A percentile compares a stretch with the other conserved stretches of the same genome.
Evolutionary conservation across 2,113 vertebrate species (phyloP).

Genomic region (Mixornis gularis): DNA sequence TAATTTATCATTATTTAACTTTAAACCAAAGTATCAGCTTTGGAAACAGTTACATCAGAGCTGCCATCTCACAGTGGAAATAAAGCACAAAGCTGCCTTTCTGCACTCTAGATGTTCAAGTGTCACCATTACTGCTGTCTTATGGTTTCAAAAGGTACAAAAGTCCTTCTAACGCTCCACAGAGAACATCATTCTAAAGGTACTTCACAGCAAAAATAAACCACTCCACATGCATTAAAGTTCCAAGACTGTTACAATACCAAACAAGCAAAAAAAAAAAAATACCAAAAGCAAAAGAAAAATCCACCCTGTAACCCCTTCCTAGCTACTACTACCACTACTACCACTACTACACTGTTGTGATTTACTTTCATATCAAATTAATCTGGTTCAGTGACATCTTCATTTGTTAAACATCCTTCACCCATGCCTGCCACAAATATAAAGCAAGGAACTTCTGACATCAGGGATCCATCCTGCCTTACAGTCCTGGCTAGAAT

Average conservation of each 20-base stretch:
- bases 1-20: not conserved
- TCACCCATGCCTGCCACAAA: not conserved
- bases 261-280: not conserved
- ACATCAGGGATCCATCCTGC: not conserved
- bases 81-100: not conserved
- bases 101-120: not conserved
- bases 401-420: not conserved
- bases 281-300: not conserved
- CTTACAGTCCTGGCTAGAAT: not conserved
- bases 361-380: not conserved
- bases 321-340: not conserved
- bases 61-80: not conserved
- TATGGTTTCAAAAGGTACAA: not conserved
- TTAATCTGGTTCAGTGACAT: not conserved
- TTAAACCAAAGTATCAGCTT: not conserved
- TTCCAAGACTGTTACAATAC: not conserved
- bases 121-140: not conserved
- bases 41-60: not conserved
- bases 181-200: not conserved
- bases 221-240: not conserved
- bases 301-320: not conserved
- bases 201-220: conserved; percentile 3
- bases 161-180: not conserved
- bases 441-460: not conserved
- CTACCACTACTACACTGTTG: not conserved